Conservation (phyloP, 2,888 invertebrate genomes). For the Pristionchus mayeri region DNA sequence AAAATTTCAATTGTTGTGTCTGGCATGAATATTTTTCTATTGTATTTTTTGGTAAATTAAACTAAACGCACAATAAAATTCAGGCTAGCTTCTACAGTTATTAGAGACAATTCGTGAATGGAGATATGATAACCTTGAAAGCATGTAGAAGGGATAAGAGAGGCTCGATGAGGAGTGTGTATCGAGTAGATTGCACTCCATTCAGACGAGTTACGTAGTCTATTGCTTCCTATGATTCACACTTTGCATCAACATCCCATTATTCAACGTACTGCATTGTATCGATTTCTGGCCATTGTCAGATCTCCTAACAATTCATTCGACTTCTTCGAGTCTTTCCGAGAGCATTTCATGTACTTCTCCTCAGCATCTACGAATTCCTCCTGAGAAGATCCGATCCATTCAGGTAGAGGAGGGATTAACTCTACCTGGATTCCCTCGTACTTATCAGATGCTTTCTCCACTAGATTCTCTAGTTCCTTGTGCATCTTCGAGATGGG, state of each 20-base stretch:
- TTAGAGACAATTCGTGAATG: no score
- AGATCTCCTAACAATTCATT: constrained; percentile 34
- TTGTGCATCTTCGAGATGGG: constrained; percentile 39
- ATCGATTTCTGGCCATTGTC: constrained; percentile 21
- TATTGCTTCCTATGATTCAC: constrained; percentile 22
- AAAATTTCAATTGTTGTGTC: no score
- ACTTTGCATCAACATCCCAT: neutral
- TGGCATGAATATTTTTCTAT: no score
- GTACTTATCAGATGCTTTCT: constrained; percentile 13
- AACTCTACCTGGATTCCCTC: neutral
- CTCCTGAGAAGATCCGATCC: neutral
- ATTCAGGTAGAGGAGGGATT: neutral
- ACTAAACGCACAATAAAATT: no score
- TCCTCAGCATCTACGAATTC: constrained; percentile 48
- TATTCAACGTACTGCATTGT: neutral
- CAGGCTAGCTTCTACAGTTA: no score
- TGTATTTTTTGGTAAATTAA: no score
- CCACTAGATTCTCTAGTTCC: constrained; percentile 36
- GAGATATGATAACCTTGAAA: constrained; percentile 30
- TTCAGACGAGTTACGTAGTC: constrained; percentile 46
- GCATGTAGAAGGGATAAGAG: constrained; percentile 40
- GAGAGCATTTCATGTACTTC: constrained; percentile 28
- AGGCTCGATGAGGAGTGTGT: constrained; percentile 47
- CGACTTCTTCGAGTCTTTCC: constrained; percentile 45
- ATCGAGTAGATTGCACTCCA: constrained; percentile 39